These are phyloP conservation scores for Onthophagus taurus DNA, from an alignment of 1,140 invertebrate species.

Conservation along the genomic window DNA sequence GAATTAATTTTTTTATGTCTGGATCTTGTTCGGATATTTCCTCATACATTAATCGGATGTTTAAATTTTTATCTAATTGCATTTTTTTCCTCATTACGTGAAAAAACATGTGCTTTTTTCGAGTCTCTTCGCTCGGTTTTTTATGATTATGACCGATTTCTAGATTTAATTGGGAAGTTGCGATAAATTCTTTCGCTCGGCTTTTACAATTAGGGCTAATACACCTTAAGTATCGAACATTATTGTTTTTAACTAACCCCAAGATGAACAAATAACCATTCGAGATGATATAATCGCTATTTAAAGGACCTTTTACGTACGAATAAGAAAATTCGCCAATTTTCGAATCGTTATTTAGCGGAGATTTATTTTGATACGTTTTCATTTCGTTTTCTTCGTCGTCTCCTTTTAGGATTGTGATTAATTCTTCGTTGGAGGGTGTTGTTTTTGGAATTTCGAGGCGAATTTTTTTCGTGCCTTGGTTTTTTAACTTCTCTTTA, in stretches of 20 bases:
- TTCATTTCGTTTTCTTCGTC: background rate
- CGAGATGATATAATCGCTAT: slow-evolving; percentile 20
- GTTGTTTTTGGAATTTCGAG: no score
- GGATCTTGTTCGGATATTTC: slow-evolving; percentile 26
- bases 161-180: slow-evolving; percentile 12
- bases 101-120: slow-evolving; percentile 28
- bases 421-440: no score
- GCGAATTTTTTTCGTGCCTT: background rate
- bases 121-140: slow-evolving; percentile 14
- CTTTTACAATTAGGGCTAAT: slow-evolving; percentile 20
- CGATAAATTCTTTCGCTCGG: slow-evolving; percentile 14
- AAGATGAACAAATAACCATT: slow-evolving; percentile 27
- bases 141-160: slow-evolving; percentile 27
- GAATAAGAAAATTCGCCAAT: slow-evolving; percentile 17
- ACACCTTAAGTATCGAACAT: slow-evolving; percentile 23
- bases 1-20: slow-evolving; percentile 21
- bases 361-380: background rate
- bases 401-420: background rate
- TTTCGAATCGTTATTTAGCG: slow-evolving; percentile 15
- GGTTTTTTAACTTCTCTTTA: background rate
- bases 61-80: slow-evolving; percentile 26
- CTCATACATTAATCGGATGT: slow-evolving; percentile 27
- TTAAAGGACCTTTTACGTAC: slow-evolving; percentile 15
- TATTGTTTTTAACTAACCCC: slow-evolving; percentile 21
- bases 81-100: slow-evolving; percentile 27